Conservation (phyloP, 2,797 vertebrate species). For the Tympanoctomys barrerae region DNA sequence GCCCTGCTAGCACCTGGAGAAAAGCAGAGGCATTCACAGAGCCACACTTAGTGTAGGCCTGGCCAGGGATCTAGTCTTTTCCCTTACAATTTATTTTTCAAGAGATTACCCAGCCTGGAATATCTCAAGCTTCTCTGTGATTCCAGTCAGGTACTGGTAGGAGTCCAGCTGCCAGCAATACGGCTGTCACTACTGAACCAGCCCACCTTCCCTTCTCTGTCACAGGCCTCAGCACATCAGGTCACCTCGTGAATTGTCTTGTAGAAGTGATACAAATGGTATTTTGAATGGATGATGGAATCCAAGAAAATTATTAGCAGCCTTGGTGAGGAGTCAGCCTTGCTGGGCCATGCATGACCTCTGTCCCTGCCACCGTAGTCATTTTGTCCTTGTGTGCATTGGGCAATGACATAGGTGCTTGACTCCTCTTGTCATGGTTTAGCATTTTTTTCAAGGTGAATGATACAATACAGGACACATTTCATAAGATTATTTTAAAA, state of each 20-base stretch:
- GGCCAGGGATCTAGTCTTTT: not conserved
- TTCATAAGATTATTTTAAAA: too few species aligned
- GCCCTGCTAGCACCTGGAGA: not conserved
- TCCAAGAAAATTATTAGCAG: not conserved
- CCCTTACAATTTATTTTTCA: not conserved
- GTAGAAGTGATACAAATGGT: not conserved
- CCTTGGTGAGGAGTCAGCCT: not conserved
- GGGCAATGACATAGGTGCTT: not conserved
- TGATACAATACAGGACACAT: too few species aligned
- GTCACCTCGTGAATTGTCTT: not conserved
- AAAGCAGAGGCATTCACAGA: conserved; percentile 42
- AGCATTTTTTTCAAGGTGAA: too few species aligned
- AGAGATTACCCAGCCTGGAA: not conserved
- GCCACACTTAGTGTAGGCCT: not conserved
- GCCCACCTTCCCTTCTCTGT: not conserved
- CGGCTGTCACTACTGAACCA: not conserved
- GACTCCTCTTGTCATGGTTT: not conserved
- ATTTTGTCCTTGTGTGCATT: not conserved
- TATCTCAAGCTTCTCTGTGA: not conserved
- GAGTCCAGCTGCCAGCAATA: not conserved
- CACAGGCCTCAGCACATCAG: not conserved
- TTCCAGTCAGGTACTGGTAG: not conserved
- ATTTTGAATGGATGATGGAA: not conserved
- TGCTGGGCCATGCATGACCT: not conserved
- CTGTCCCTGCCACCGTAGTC: not conserved